A percentile compares a stretch with the other conserved stretches of the same genome.
phyloP scores from a whole-genome alignment of 2,797 vertebrate species.

The Coregonus ussuriensis region DNA sequence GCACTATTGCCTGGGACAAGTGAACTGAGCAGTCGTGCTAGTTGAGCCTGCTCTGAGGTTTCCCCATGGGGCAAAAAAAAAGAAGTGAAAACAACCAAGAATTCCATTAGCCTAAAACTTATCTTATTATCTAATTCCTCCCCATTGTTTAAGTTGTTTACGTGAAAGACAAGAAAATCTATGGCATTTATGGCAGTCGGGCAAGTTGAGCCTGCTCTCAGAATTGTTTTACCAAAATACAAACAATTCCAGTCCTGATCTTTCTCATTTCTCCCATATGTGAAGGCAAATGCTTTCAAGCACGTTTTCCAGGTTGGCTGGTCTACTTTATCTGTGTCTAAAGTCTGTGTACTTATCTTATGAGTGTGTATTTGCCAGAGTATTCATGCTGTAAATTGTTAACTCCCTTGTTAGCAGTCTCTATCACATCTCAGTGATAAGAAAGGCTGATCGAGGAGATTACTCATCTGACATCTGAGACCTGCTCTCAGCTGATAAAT shows the following conservation, averaged over 20 bases:
- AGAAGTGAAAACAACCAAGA: not conserved
- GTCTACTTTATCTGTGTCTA: not conserved
- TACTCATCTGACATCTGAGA: conserved; percentile 59
- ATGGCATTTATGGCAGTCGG: not conserved
- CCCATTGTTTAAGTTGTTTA: not conserved
- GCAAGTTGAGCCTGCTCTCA: too few species aligned
- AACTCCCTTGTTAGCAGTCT: conserved; percentile 19
- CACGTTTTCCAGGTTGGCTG: too few species aligned
- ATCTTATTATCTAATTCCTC: not conserved
- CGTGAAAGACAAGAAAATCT: not conserved
- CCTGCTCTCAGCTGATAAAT: conserved; percentile 63
- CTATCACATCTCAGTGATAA: conserved; percentile 53
- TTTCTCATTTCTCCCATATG: too few species aligned
- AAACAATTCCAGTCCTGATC: too few species aligned
- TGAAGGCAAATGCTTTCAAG: too few species aligned
- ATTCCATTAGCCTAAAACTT: not conserved
- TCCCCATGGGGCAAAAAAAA: not conserved
- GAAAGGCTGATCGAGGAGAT: conserved; percentile 46
- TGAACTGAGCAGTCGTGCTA: not conserved
- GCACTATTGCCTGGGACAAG: not conserved
- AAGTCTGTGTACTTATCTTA: not conserved
- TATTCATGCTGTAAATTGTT: conserved; percentile 12
- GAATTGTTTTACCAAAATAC: too few species aligned
- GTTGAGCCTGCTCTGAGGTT: not conserved
- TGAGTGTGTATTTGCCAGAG: conserved; percentile 13